phyloP scores from a whole-genome alignment of 2,888 invertebrate genomes.

The Polietes domitor region DNA sequence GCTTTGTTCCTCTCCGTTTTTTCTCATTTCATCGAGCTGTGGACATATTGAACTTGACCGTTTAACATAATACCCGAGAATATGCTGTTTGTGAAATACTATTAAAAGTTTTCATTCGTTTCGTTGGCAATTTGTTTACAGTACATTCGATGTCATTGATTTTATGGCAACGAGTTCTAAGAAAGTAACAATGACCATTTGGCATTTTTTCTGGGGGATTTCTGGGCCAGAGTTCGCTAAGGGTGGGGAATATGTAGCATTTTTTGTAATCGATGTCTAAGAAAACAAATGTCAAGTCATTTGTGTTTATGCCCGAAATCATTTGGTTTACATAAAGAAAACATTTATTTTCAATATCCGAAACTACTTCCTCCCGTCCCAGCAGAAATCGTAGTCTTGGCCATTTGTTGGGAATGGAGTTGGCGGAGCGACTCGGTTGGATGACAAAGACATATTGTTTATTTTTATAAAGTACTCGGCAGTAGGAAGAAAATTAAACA shows the following conservation, averaged over 20 bases:
- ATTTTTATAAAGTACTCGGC: conserved; percentile 47
- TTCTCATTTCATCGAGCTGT: conserved; percentile 6
- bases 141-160: neutral
- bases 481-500: neutral
- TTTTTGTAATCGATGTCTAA: conserved; percentile 40
- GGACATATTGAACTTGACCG: conserved; percentile 58
- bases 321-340: conserved; percentile 66
- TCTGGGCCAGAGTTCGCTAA: neutral
- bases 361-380: conserved; percentile 45
- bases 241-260: neutral
- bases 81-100: conserved; percentile 33
- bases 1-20: neutral
- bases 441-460: conserved; percentile 62
- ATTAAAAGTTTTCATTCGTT: conserved; percentile 41
- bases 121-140: neutral
- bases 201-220: neutral
- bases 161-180: neutral
- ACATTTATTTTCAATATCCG: conserved; percentile 66
- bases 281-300: conserved; percentile 66
- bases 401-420: neutral
- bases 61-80: conserved; percentile 52
- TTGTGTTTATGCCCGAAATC: conserved; percentile 62
- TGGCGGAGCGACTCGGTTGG: conserved; percentile 15
- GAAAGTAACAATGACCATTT: conserved; percentile 8
- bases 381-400: neutral